Evolutionary conservation across 2,888 invertebrate species (phyloP).

Genomic region (Cephus sareptanus): DNA sequence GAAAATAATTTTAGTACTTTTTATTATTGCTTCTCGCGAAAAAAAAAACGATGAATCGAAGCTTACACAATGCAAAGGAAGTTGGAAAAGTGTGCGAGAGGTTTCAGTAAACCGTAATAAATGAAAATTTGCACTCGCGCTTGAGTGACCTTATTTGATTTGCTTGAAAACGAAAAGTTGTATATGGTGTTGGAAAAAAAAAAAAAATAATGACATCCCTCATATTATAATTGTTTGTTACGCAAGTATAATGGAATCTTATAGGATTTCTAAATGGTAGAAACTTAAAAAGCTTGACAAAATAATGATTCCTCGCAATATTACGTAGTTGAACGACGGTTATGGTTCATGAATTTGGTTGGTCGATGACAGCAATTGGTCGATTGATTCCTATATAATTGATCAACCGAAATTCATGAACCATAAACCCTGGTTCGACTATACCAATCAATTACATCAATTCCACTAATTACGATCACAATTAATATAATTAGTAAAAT

Average conservation of each 20-base stretch:
- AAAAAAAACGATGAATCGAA: not conserved
- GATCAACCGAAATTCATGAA: no score
- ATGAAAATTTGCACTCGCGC: not conserved
- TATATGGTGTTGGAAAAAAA: not conserved
- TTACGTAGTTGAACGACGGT: not conserved
- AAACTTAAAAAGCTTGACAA: not conserved
- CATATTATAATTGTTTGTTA: not conserved
- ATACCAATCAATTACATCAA: no score
- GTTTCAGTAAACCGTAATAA: not conserved
- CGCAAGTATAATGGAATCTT: no score
- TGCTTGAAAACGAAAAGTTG: not conserved
- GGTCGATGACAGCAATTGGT: no score
- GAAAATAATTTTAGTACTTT: not conserved
- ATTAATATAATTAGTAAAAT: no score
- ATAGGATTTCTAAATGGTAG: not conserved
- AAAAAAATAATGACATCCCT: not conserved
- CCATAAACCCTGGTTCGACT: no score
- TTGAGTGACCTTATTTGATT: not conserved
- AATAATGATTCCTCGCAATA: not conserved
- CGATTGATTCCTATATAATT: no score
- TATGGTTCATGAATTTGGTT: not conserved
- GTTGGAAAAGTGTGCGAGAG: not conserved
- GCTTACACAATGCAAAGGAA: not conserved
- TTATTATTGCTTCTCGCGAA: not conserved
- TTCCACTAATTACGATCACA: no score